These are phyloP conservation scores for Chloroclystis v-ata DNA, from an alignment of 2,888 invertebrate genomes.

Conservation along the genomic window DNA sequence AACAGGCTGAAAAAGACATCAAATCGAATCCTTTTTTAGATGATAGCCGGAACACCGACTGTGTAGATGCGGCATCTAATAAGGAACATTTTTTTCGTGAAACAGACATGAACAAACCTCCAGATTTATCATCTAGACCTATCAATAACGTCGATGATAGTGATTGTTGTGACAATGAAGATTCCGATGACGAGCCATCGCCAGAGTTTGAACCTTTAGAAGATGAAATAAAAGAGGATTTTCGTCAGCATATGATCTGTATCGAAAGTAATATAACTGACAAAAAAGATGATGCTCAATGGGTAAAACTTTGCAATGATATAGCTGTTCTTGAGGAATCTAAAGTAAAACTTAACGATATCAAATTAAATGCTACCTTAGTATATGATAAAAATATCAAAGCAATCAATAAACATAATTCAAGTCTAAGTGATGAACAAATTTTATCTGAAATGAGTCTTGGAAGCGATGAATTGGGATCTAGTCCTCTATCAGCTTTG, in stretches of 20 bases:
- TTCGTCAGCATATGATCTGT: conserved; percentile 28
- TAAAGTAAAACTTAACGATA: conserved; percentile 13
- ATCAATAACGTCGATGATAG: neutral
- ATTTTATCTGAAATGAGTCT: neutral
- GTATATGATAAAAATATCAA: neutral
- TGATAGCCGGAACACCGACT: conserved; percentile 5
- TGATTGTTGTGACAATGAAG: conserved; percentile 17
- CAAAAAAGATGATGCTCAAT: conserved; percentile 27
- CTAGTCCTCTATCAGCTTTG: neutral
- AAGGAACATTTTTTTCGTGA: conserved; percentile 10
- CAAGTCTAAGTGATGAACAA: neutral
- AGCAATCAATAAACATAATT: neutral
- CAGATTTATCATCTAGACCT: conserved; percentile 9
- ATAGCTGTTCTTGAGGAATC: conserved; percentile 20
- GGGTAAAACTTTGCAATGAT: conserved; percentile 28
- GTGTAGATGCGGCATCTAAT: neutral
- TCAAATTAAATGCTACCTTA: conserved; percentile 1
- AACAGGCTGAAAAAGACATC: neutral
- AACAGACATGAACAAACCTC: conserved; percentile 9
- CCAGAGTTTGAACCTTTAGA: conserved; percentile 31
- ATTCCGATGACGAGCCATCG: conserved; percentile 32
- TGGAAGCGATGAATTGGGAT: neutral
- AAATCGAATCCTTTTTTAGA: conserved; percentile 14
- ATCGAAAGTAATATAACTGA: conserved; percentile 27
- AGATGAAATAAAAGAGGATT: conserved; percentile 30